Evolutionary conservation across 2,888 invertebrate genomes (phyloP), one percentile per base, ranked within the genome.

Genomic region (Philereme vetulata): DNA sequence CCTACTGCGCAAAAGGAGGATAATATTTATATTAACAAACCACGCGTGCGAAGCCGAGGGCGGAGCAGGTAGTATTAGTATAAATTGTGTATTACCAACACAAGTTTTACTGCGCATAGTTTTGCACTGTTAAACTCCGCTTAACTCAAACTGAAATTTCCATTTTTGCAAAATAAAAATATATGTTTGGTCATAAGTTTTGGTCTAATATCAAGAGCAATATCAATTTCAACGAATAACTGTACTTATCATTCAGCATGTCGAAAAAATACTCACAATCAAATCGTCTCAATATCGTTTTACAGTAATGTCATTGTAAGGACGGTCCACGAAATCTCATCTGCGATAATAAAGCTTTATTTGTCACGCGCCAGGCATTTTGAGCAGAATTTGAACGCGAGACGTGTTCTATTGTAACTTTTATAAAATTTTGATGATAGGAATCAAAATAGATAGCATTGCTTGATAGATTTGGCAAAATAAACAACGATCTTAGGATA

Each of bases 281-380:
- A 77, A 77, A 79, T 68, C 74, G 73, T 78, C 81, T 80, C 81
- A 82, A 82, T 82, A 77, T 75, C 76, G 70, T 80, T 80, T 78
- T 77, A 74, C 71, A 77, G 77, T 76, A 81, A 82, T 85, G 84
- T 84, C 78, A 79, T 81, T 77, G 80, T 73, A 65, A 75, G 75
- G 70, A 76, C 77, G 81, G 82, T 82, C 78, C 77, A 75, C 75
- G 72, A 80, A 86, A 87, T 88, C 79, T 77, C 81, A 82, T 86
- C 75, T 80, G 53, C 53, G 80, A 82, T 80, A 83, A 80, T 88
- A 86, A 86, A 87, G 81, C 72, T 84, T 78, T 84, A 87, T 86
- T 85, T 80, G 85, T 80, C 78, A 78, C 84, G 81, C 80, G 81
- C 71, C 70, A 66, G 70, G 85, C 86, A 88, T 88, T 84, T 81